These are phyloP conservation scores for human DNA, from an alignment of 2,113 vertebrate genomes.

Conservation along the genomic window DNA sequence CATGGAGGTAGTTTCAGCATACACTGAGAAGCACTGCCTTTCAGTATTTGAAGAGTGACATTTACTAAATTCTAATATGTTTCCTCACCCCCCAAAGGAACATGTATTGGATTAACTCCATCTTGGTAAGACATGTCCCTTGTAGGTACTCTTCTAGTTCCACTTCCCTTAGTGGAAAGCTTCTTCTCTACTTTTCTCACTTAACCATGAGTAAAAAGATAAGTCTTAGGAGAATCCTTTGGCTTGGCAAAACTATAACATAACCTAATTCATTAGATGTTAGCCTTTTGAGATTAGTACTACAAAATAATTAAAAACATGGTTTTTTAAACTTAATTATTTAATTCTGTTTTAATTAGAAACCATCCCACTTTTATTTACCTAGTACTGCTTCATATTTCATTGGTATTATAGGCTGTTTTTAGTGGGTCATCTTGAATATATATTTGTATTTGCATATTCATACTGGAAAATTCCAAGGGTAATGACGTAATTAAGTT, in stretches of 20 bases:
- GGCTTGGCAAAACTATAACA: neutral
- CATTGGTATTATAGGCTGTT: neutral
- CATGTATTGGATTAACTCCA: neutral
- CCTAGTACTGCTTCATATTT: neutral
- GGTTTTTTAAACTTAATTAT: neutral
- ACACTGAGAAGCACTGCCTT: neutral
- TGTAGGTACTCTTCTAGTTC: neutral
- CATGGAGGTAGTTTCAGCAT: neutral
- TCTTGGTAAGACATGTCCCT: neutral
- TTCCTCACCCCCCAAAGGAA: neutral
- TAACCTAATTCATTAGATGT: slow-evolving; percentile 1
- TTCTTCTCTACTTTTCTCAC: slow-evolving; percentile 8
- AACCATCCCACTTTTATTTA: slow-evolving; percentile 33
- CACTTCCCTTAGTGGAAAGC: neutral
- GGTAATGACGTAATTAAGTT: slow-evolving; percentile 41
- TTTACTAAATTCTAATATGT: neutral
- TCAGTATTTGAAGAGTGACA: neutral
- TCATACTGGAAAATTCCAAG: neutral
- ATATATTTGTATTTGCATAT: slow-evolving; percentile 17
- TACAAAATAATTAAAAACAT: slow-evolving; percentile 46
- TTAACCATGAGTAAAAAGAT: neutral
- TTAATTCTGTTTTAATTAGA: slow-evolving; percentile 62
- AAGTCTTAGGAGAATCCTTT: neutral
- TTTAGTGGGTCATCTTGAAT: neutral
- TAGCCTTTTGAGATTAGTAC: slow-evolving; percentile 29